Base-by-base conservation (phyloP, 2,797 vertebrate genomes). In the Sparus aurata region DNA sequence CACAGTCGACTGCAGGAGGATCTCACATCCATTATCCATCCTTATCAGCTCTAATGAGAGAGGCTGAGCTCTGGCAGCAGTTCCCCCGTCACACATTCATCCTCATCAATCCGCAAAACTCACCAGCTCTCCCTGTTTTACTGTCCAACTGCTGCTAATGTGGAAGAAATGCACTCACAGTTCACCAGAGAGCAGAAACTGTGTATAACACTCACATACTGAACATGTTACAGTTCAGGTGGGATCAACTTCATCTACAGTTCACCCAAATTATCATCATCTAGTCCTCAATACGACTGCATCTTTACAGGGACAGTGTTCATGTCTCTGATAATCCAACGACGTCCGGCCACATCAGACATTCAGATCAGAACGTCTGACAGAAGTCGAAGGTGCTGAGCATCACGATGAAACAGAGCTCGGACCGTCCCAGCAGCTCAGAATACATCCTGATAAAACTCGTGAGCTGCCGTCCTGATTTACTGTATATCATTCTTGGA, bases 41-140 rank as follows among this genome's bases (percentile, higher is more conserved):
- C 68, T 78, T 70, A 83, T 81, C 78, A 47, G 77, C 75, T 82
- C 52, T 88, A 79, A 85, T 79, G 78, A 85, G 75, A 69, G 83
- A 49, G 45, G 34, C 73, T 57, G 23, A 1, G 11, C 66, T 73
- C 73, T 59, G 66, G 71, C 74, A 69, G 71, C 64, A 1, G 58
- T 6, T 64, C 74, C 75, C 73, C 45, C 57, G 41, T 41, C 71
- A 65, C 77, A 62, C 68, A 73, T 73, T 62, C 27, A 57, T 77
- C 72, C 60, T 69, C 61, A 69, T 80, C 67, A 49, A 18, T 55
- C 54, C 67, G 5, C 6, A 53, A 68, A 58, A 59, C 61, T 71
- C 52, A 0, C 34, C 23, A 34, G 22, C 50, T 43, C 27, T 12
- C 43, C 60, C 20, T 12, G 57, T 67, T 72, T 54, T 27, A 46